Conservation (phyloP, 2,888 invertebrate genomes). For the Mythimna impura region DNA sequence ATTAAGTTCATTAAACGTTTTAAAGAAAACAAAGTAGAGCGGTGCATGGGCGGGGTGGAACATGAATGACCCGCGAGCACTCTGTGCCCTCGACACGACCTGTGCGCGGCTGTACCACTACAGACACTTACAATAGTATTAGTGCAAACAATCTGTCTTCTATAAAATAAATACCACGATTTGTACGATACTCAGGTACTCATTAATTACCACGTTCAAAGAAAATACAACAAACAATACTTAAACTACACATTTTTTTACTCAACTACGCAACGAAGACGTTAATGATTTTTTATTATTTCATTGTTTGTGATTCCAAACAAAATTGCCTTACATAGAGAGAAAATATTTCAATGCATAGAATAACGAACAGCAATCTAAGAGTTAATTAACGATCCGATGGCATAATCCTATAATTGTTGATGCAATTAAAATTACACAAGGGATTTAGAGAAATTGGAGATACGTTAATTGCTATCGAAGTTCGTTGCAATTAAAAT, state of each 20-base stretch:
- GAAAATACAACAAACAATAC: conserved; percentile 38
- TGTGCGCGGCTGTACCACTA: conserved; percentile 72
- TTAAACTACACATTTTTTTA: conserved; percentile 27
- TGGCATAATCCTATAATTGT: conserved; percentile 69
- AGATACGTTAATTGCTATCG: conserved; percentile 53
- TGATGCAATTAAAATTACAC: conserved; percentile 59
- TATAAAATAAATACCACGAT: conserved; percentile 46
- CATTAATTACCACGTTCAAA: conserved; percentile 36
- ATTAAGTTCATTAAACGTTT: conserved; percentile 60
- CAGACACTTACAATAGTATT: conserved; percentile 73
- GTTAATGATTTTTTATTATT: conserved; percentile 53
- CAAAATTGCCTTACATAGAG: conserved; percentile 56
- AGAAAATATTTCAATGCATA: conserved; percentile 55
- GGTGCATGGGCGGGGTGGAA: conserved; percentile 80
- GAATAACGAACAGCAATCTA: conserved; percentile 62
- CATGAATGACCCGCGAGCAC: conserved; percentile 81
- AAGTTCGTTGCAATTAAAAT: conserved; percentile 67
- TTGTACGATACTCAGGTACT: conserved; percentile 22
- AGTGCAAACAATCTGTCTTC: conserved; percentile 62
- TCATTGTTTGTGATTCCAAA: conserved; percentile 52
- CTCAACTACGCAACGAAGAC: conserved; percentile 35
- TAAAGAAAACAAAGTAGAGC: conserved; percentile 78
- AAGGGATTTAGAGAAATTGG: conserved; percentile 55
- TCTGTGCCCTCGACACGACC: conserved; percentile 78
- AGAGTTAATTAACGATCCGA: conserved; percentile 68